Evolutionary conservation across 2,113 vertebrate genomes (phyloP).

Genomic region (Phalacrocorax aristotelis): DNA sequence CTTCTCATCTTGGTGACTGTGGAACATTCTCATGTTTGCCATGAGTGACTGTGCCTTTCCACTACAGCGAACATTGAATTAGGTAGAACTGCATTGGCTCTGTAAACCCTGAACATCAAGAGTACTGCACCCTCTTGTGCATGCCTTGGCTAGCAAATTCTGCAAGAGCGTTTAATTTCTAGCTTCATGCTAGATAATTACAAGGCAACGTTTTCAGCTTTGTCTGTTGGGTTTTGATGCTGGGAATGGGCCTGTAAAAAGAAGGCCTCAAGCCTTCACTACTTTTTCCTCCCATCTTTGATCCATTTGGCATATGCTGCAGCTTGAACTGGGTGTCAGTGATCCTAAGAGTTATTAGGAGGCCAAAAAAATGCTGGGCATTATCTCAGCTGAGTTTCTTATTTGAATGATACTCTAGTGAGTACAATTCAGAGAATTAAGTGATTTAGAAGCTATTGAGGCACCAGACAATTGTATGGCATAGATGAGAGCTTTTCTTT

Average conservation of each 20-base stretch:
- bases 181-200: neutral
- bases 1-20: neutral
- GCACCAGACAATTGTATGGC: neutral
- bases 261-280: neutral
- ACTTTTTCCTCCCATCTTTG: neutral
- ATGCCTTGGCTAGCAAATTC: neutral
- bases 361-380: neutral
- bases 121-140: neutral
- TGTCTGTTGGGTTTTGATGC: neutral
- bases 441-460: neutral
- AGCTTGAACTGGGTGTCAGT: neutral
- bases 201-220: neutral
- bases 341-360: neutral
- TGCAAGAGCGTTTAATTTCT: neutral
- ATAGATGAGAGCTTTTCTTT: neutral
- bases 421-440: neutral
- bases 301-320: neutral
- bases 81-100: neutral
- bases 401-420: neutral
- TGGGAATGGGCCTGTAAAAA: neutral
- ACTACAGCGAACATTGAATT: fast-evolving
- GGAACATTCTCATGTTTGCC: fast-evolving
- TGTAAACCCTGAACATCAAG: neutral
- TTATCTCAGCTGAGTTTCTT: neutral
- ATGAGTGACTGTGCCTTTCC: neutral